Evolutionary conservation across 2,888 invertebrate genomes (phyloP), one percentile per base, ranked within the genome.

Genomic region (Amblyteles armatorius): DNA sequence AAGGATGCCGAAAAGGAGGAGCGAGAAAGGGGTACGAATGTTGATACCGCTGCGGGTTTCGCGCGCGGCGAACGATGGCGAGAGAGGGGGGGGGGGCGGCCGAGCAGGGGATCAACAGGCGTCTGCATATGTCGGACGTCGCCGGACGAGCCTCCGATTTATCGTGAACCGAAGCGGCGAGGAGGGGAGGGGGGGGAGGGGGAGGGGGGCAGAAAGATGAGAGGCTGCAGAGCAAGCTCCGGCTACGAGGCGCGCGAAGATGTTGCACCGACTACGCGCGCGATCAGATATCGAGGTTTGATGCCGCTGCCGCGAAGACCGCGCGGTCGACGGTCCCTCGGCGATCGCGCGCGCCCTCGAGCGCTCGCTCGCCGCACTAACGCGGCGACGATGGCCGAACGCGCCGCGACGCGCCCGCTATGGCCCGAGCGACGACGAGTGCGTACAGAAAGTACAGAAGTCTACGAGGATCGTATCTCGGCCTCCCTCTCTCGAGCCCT

Each of bases 51-150:
- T 52, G 50, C 40, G 36, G 48, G 22, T 13, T 22, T 19, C 48
- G 77, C 48, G 67, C 65, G 60, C 48, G 48, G 36, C 26, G 65
- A 40, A 40, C 13, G 76, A 40, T 19, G 26, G 76, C 22, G 57
- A 16, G 72, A 36, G 40, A 33, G 50, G 48, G 71, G 67, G 48
- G 57, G 60, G 19, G 19, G 60, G 29, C n/a, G 48, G 26, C 16
- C 11, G 63, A 29, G 83, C 81, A 82, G 84, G 86, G 86, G 90
- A 91, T 91, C 91, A 91, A 91, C 91, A 91, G 90, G 91, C 91
- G 89, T 90, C 89, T 85, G 88, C 79, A 78, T 60, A 60, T 84
- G 87, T 88, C 90, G 88, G 86, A 85, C 82, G 86, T 84, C 82
- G 88, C 87, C 82, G 86, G 81, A 88, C 84, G 82, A 81, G 84